Evolutionary conservation across 2,888 invertebrate species (phyloP), one percentile per base, ranked within the genome.

Genomic region (Trichogramma evanescens): DNA sequence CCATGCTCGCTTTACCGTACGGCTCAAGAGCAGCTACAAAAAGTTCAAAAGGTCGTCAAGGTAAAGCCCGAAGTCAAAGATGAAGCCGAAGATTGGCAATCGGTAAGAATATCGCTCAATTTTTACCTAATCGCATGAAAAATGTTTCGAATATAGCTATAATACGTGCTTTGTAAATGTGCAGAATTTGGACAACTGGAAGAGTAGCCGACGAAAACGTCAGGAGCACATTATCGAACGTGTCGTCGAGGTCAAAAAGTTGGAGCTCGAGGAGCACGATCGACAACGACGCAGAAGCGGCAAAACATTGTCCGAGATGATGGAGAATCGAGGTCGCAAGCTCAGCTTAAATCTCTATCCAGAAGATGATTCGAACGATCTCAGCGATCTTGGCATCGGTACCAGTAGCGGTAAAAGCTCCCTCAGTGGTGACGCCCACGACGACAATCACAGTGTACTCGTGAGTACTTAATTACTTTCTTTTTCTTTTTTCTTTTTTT

Each of bases 301-400:
- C 80, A 95, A 95, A 83, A 95, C 95, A 66, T 95, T 94, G 83
- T 91, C 88, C 75, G 94, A 95, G 81, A 95, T 95, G 89, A 86
- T 93, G 81, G 92, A 93, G 78, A 93, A 91, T 79, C 86, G 91
- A 87, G 74, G 74, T 51, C 81, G 82, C 59, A 86, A 86, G 71
- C 76, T 82, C 65, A 82, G 81, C 69, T 80, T 82, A 70, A 74
- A 75, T 59, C 79, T 89, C 58, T 92, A 90, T 78, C 85, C 87
- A 64, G 89, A 89, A 70, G 91, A 91, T 68, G 91, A 92, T 74
- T 84, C 86, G 50, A 91, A 91, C 72, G 91, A 92, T 80, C 83
- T 92, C 66, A 91, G 89, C 71, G 92, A 91, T 78, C 85, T 91
- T 68, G 91, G 91, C 62, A 89, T 91, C 72, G 78, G 79, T 54